Conservation (phyloP, 2,113 vertebrate genomes). For the Mus pahari region DNA sequence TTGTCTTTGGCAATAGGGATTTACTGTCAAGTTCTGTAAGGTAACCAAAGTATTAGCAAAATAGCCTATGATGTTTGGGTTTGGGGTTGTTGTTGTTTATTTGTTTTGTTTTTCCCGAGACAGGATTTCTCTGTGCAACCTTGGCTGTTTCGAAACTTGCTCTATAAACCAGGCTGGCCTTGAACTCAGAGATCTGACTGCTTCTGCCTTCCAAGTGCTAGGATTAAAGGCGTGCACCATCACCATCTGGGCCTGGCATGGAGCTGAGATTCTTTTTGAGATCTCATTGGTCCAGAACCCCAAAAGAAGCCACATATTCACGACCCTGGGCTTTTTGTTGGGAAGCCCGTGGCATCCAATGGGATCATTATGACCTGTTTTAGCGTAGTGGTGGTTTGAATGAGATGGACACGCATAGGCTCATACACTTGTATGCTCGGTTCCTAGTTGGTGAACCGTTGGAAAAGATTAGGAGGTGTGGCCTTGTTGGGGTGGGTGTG, state of each 20-base stretch:
- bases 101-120: neutral
- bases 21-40: neutral
- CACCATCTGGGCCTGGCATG: neutral
- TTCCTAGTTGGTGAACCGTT: neutral
- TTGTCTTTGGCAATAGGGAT: neutral
- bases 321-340: neutral
- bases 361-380: no score
- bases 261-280: no score
- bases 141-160: neutral
- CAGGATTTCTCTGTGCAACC: neutral
- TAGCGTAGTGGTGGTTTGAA: neutral
- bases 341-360: neutral
- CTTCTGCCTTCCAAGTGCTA: neutral
- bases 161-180: neutral
- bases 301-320: neutral
- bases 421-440: neutral
- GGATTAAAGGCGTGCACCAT: neutral
- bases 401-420: neutral
- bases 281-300: neutral
- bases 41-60: neutral
- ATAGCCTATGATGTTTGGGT: neutral
- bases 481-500: neutral
- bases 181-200: neutral
- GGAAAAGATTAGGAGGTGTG: neutral
- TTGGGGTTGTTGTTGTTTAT: neutral